Evolutionary conservation across 2,113 vertebrate genomes (phyloP), one percentile per base, ranked within the genome.

Genomic region (Cryptomyrus ogoouensis): DNA sequence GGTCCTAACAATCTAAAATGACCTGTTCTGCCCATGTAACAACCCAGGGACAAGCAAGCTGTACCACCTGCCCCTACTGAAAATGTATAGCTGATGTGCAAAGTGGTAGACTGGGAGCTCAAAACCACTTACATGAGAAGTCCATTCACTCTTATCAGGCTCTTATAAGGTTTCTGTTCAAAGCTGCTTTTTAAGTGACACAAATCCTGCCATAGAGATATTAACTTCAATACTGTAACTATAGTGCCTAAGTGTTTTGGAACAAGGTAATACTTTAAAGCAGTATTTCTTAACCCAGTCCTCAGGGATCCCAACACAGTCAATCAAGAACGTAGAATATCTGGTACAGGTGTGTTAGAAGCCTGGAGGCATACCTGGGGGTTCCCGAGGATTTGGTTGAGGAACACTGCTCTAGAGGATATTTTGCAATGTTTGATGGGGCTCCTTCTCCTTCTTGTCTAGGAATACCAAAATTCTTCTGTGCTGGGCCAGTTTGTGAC

Each of bases 401-500:
- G 27, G 10, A 31, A 44, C 17, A 39, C 1, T 44, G 42, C 77
- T 17, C 17, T 42, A 83, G 77, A 39, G 2, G 21, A 84, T 21
- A 84, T 66, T 13, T 35, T 84, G 6, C 83, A 21, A n/a, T 84
- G 39, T 46, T 49, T 80, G 74, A 80, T 80, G 35, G 13, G 17
- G 62, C 21, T 74, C 83, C 27, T 42, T 87, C 35, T 5, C 0
- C 84, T 49, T 46, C 87, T 80, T 70, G 0, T 0, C 8, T 94
- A 99, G 98, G 97, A 97, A 84, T 99, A 99, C 31, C 97, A 98
- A 94, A 96, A 92, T 27, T 96, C 98, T 91, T 98, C 97, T 0
- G 97, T 98, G 91, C 94, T 98, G 94, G 97, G 98, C 91, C 98
- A 99, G 95, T 99, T 99, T 94, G 97, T 99, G 93, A 99, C 97